Conservation (phyloP, 2,797 vertebrate genomes). For the Eulemur rubriventer region DNA sequence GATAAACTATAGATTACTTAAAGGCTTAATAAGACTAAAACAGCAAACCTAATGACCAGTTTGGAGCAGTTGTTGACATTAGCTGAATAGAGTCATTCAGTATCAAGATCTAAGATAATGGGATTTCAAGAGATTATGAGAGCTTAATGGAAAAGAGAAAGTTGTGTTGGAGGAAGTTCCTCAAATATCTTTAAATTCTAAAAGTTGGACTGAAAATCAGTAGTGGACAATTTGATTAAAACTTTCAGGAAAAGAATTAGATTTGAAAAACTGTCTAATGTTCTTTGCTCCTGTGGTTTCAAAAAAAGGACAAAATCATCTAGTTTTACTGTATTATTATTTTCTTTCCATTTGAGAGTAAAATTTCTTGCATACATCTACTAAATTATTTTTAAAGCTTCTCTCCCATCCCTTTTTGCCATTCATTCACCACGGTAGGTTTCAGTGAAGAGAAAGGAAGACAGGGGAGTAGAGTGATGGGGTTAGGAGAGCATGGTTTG, state of each 20-base stretch:
- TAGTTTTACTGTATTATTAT: background rate
- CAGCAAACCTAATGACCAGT: background rate
- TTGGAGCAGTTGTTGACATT: background rate
- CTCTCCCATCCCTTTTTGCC: background rate
- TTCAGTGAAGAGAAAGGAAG: background rate
- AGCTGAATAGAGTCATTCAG: conserved; percentile 2
- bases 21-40: conserved; percentile 7
- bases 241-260: background rate
- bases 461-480: too few relatives aligned
- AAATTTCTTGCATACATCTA: background rate
- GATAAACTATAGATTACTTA: background rate
- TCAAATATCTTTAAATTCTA: conserved; percentile 11
- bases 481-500: background rate
- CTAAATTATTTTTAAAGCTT: background rate
- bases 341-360: background rate
- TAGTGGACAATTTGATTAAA: background rate
- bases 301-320: background rate
- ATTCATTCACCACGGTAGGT: background rate
- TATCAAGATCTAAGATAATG: background rate
- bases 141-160: conserved; percentile 35
- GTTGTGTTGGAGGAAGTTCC: background rate
- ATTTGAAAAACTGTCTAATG: background rate
- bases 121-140: conserved; percentile 39
- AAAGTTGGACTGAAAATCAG: background rate
- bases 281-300: background rate